Conservation (phyloP, 2,797 vertebrate genomes). For the Melopsittacus undulatus region DNA sequence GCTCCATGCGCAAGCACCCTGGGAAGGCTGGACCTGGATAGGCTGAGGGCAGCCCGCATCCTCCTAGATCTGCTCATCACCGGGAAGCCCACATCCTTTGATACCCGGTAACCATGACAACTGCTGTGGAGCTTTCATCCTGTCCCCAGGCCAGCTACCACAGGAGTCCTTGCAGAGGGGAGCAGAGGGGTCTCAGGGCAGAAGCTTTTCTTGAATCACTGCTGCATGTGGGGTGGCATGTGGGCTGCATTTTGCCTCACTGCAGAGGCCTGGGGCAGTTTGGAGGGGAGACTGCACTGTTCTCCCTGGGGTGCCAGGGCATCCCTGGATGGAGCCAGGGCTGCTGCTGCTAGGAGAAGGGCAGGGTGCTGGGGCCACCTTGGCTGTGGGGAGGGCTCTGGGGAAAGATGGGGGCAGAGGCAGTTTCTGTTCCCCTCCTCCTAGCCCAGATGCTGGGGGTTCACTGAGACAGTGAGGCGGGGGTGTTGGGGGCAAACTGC, state of each 20-base stretch:
- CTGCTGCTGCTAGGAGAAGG: not conserved
- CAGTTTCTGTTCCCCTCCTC: not conserved
- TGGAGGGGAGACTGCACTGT: rapidly evolving
- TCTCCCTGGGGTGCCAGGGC: not conserved
- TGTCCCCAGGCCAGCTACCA: conserved; percentile 40
- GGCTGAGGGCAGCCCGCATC: not conserved
- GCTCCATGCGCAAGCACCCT: not conserved
- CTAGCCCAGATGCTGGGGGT: conserved; percentile 16
- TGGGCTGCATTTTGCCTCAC: too few species aligned
- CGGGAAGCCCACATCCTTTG: not conserved
- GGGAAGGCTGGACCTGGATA: not conserved
- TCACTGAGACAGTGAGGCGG: conserved; percentile 14
- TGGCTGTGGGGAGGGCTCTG: rapidly evolving
- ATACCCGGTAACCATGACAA: conserved; percentile 60
- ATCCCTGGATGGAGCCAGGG: not conserved
- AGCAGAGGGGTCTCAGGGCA: not conserved
- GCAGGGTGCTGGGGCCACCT: not conserved
- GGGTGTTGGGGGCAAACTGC: conserved; percentile 39
- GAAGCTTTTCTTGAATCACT: not conserved
- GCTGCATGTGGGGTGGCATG: rapidly evolving
- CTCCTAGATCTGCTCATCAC: not conserved
- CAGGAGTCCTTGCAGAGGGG: not conserved
- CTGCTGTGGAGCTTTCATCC: conserved; percentile 16
- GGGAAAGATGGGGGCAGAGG: not conserved
- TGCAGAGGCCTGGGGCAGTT: not conserved